Percentiles rank a stretch among this genome's conserved stretches.
Conservation (phyloP, 2,113 vertebrate genomes). For the Puntigrus tetrazona region DNA sequence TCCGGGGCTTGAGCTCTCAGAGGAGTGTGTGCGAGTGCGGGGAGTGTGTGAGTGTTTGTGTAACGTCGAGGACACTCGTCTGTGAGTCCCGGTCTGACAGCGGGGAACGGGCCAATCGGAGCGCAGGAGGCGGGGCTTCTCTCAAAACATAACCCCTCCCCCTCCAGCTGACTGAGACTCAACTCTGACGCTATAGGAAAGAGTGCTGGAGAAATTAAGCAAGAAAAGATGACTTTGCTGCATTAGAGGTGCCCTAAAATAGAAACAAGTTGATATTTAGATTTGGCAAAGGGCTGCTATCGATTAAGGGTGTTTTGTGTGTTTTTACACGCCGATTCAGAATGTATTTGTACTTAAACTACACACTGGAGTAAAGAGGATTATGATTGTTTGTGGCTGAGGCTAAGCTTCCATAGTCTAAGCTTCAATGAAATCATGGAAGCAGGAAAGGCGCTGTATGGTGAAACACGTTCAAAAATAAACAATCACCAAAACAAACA, state of each 20-base stretch:
- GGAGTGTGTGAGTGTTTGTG: constrained; percentile 50
- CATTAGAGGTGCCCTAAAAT: constrained; percentile 26
- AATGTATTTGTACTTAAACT: background rate
- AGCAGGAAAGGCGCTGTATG: background rate
- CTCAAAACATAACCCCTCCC: constrained; percentile 59
- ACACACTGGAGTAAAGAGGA: constrained; percentile 19
- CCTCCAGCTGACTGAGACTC: constrained; percentile 42
- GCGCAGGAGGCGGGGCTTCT: constrained; percentile 63
- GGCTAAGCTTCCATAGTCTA: constrained; percentile 21
- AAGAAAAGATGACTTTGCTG: constrained; percentile 25
- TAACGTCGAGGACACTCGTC: constrained; percentile 71
- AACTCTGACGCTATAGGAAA: background rate
- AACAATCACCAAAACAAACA: background rate
- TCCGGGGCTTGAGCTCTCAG: constrained; percentile 65
- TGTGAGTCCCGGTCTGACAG: constrained; percentile 65
- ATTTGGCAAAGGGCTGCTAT: background rate
- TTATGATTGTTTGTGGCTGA: constrained; percentile 13
- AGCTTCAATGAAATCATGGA: background rate
- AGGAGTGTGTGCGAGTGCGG: constrained; percentile 36
- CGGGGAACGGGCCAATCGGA: constrained; percentile 66
- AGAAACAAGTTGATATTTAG: background rate
- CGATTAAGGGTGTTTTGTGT: background rate
- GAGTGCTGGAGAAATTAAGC: constrained; percentile 9
- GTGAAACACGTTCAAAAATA: background rate
- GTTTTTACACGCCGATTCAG: background rate